These are phyloP conservation scores for Zelleria hepariella DNA, from an alignment of 2,888 invertebrate species.

Conservation along the genomic window DNA sequence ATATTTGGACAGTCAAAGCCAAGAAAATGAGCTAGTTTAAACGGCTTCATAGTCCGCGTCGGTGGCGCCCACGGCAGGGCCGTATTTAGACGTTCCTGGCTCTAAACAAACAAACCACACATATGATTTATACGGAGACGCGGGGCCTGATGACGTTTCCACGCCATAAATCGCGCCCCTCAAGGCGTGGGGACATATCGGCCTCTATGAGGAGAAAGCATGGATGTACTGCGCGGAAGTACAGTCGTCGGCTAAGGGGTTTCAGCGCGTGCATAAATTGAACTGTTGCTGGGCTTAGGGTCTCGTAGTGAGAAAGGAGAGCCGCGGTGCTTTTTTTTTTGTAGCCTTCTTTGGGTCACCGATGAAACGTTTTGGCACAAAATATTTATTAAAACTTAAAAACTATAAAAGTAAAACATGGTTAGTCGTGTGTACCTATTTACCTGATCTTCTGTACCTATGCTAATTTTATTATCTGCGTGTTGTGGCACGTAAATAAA, in stretches of 20 bases:
- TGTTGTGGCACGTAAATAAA: too few relatives aligned
- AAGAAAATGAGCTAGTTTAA: background rate
- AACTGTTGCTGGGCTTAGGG: background rate
- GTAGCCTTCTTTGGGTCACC: too few relatives aligned
- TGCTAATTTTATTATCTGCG: too few relatives aligned
- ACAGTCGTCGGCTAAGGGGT: conserved; percentile 1
- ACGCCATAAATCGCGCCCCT: conserved; percentile 66
- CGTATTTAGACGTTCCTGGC: conserved; percentile 46
- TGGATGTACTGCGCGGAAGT: background rate
- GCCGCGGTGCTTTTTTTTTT: too few relatives aligned
- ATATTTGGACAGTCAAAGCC: too few relatives aligned
- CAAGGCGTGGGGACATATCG: conserved; percentile 63
- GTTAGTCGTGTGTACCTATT: too few relatives aligned
- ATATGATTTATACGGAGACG: conserved; percentile 61
- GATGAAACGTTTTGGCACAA: too few relatives aligned
- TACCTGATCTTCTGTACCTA: too few relatives aligned
- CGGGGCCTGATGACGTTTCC: conserved; percentile 65
- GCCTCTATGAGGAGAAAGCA: conserved; percentile 50
- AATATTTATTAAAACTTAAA: too few relatives aligned
- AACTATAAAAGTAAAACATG: too few relatives aligned
- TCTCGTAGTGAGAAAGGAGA: too few relatives aligned
- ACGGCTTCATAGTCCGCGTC: background rate
- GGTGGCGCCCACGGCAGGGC: background rate
- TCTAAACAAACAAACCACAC: conserved; percentile 43
- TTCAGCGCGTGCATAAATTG: background rate